Conservation (phyloP, 2,113 vertebrate species). For the Microcebus griseorufus region DNA sequence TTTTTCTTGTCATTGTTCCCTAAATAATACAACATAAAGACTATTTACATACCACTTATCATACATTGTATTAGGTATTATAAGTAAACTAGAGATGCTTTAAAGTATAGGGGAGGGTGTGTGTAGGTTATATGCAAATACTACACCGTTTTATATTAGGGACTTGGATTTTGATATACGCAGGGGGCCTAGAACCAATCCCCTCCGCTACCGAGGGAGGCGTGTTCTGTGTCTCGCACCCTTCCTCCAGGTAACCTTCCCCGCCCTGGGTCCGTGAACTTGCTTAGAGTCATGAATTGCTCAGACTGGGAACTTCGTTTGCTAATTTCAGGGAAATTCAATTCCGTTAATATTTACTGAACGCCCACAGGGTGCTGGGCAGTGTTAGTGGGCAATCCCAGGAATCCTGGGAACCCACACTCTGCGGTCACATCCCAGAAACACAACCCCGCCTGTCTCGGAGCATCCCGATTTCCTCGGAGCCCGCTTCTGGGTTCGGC, state of each 20-base stretch:
- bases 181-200: too few species aligned
- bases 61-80: too few species aligned
- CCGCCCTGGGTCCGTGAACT: not conserved
- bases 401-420: slow-evolving; percentile 31
- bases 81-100: too few species aligned
- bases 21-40: too few species aligned
- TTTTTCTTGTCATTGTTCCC: too few species aligned
- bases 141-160: too few species aligned
- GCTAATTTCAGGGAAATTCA: slow-evolving; percentile 48
- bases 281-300: slow-evolving; percentile 5
- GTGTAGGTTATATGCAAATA: too few species aligned
- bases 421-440: slow-evolving; percentile 35
- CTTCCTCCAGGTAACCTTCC: too few species aligned
- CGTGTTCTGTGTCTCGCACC: not conserved
- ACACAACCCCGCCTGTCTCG: not conserved
- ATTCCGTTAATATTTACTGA: slow-evolving; percentile 57
- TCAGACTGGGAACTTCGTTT: slow-evolving; percentile 8
- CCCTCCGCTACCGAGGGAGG: not conserved
- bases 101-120: too few species aligned
- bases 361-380: not conserved
- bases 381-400: slow-evolving; percentile 24
- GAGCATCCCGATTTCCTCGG: slow-evolving; percentile 3
- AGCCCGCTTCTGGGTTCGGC: slow-evolving; percentile 3
- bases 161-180: too few species aligned
- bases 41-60: too few species aligned